Evolutionary conservation across 2,888 invertebrate species (phyloP), one percentile per base, ranked within the genome.

Genomic region (Idaea aversata): DNA sequence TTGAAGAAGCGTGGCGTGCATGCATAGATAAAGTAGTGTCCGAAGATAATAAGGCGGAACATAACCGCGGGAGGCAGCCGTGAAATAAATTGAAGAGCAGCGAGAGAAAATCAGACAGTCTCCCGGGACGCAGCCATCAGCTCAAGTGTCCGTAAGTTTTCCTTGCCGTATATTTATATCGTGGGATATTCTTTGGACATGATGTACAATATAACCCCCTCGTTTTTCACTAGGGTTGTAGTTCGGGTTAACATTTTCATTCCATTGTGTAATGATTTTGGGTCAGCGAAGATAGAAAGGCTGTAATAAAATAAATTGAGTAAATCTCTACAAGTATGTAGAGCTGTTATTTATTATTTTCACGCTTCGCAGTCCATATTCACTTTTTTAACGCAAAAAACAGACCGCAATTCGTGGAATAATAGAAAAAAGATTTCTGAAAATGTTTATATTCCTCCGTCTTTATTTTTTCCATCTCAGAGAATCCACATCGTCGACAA

Each of bases 41-140:
- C 47, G 34, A 59, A 62, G 57, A 62, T 64, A 63, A 65, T 65
- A 65, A 67, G 61, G 59, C 13, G 47, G 47, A 47, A 47, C 47
- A 47, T 63, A 38, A 63, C 68, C 63, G 47, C 61, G 36, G 58
- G 62, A 59, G 59, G 47, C 47, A 47, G 47, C 61, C 57, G 59
- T 16, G 59, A 15, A 65, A 66, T 65, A 69, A 67, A 67, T 67
- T 67, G 69, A 63, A 65, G 66, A 67, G 66, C 47, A 47, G 13
- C 47, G 47, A 10, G 47, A 47, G 47, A 47, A 47, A 47, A 47
- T 47, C 47, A 47, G 47, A 13, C 47, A 47, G 13, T 47, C 47
- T 47, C 47, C 10, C 47, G 47, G 65, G 67, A 47, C 57, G 64
- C 61, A 63, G 47, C 60, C 57, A 59, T 65, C 64, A 61, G 64